Base-by-base conservation (phyloP, 2,113 vertebrate species). In the Platichthys flesus region DNA sequence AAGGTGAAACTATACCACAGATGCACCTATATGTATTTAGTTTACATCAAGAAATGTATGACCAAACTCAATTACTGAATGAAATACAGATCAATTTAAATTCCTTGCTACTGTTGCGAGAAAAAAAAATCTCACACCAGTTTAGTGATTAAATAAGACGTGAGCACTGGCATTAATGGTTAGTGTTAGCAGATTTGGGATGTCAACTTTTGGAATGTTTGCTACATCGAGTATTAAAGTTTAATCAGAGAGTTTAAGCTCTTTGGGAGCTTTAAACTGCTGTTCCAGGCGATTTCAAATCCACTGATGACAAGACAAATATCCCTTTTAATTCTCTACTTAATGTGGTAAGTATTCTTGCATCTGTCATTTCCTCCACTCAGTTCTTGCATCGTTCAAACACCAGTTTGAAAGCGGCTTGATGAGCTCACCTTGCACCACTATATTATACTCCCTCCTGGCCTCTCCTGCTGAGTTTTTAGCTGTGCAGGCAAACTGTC, bases 401-500 rank as follows among this genome's bases (percentile, higher is more conserved):
- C 24, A 47, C 7, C 42, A 23, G 31, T 21, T 13, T 75, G 42
- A 61, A 67, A 78, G 20, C 10, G 35, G 28, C 13, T 61, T 71
- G 23, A 31, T 67, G 47, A 47, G 70, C 92, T 94, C 90, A 96
- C 96, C 90, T 85, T 96, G 93, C 72, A 97, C 96, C 1, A 93
- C 86, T 23, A 97, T 92, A 54, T 83, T 57, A 28, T 95, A 95
- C 72, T 93, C 83, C 66, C 89, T 93, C 40, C 72, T 91, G 12
- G 90, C 87, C 0, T 92, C 87, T 21, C 96, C 96, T 0, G 94
- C 96, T 4, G 88, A 89, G 91, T 96, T 97, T 70, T 91, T 85
- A 0, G 94, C 96, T 8, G 24, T 88, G 87, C 96, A 97, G 65
- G 89, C 81, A 79, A 96, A 97, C 70, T 89, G 85, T 45, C 96